Evolutionary conservation across 2,113 vertebrate genomes (phyloP).

Genomic region (Ceuthmochares aereus): DNA sequence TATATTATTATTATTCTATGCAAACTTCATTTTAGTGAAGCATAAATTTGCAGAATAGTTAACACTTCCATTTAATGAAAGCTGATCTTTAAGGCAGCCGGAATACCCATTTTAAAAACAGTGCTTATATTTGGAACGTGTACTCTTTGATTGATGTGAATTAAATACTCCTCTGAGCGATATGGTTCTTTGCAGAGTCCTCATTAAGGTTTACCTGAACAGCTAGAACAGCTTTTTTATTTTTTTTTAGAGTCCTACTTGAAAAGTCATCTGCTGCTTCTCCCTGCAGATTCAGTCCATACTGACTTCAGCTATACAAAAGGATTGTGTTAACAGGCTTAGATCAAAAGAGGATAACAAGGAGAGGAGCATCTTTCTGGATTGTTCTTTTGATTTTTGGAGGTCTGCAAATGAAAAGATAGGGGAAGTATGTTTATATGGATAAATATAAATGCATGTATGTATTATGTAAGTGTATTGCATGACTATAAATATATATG

Average conservation of each 20-base stretch:
- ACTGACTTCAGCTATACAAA: not conserved
- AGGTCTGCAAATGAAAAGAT: not conserved
- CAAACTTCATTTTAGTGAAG: not conserved
- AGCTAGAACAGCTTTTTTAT: not conserved
- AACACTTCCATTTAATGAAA: not conserved
- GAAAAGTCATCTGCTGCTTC: not conserved
- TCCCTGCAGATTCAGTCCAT: not conserved
- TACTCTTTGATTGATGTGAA: not conserved
- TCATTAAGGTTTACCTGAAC: not conserved
- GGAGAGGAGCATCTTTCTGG: not conserved
- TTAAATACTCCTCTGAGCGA: not conserved
- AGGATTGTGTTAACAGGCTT: not conserved
- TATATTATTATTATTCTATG: not conserved
- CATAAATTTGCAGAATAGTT: not conserved
- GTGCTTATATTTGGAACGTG: not conserved
- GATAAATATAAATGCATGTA: not conserved
- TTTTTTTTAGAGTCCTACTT: not conserved
- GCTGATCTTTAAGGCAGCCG: not conserved
- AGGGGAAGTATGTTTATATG: not conserved
- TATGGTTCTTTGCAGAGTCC: not conserved
- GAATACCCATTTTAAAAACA: not conserved
- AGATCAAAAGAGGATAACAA: not conserved
- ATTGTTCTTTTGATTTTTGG: not conserved
- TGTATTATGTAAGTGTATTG: not conserved
- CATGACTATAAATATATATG: not conserved